Evolutionary conservation across 1,140 invertebrate genomes (phyloP), one percentile per base, ranked within the genome.

Genomic region (Polypedilum pembai): DNA sequence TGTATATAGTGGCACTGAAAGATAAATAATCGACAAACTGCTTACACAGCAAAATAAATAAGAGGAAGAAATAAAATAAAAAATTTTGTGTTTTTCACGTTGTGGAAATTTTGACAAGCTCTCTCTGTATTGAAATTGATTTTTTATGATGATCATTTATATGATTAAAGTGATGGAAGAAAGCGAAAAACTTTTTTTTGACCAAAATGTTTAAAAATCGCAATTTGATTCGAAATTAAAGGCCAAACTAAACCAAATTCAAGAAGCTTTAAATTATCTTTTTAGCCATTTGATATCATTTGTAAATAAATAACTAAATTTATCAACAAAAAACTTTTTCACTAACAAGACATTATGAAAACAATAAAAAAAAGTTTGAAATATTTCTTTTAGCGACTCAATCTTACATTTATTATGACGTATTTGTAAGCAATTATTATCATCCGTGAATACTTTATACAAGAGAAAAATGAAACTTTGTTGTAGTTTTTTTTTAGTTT

Each of bases 341-440:
- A 1, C 24, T 33, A 33, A 33, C 24, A 33, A 33, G 5, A 33
- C 24, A 33, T 33, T 33, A 33, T 3, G 24, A 33, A 33, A 33
- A 33, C 24, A 33, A 33, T 33, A 33, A 33, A 5, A 33, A 33
- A 33, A 33, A 33, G 24, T 33, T 33, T 5, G 8, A 45, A 8
- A 15, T 45, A 3, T 45, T 45, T 8, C 8, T 8, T 45, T 15
- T 45, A 12, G 41, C 8, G 41, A 8, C 15, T 45, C 41, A 41
- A 41, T 41, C 5, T 41, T 41, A 15, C 41, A 45, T 56, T 56
- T 8, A 56, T 56, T 56, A 56, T 56, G 45, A 56, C n/a, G 45
- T 56, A 56, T 56, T 56, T 56, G 45, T 56, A 56, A 56, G 45
- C 45, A 56, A 56, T 56, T 56, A 56, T 56, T 56, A 56, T 56